Conservation (phyloP, 2,113 vertebrate genomes). For the Anguilla japonica region DNA sequence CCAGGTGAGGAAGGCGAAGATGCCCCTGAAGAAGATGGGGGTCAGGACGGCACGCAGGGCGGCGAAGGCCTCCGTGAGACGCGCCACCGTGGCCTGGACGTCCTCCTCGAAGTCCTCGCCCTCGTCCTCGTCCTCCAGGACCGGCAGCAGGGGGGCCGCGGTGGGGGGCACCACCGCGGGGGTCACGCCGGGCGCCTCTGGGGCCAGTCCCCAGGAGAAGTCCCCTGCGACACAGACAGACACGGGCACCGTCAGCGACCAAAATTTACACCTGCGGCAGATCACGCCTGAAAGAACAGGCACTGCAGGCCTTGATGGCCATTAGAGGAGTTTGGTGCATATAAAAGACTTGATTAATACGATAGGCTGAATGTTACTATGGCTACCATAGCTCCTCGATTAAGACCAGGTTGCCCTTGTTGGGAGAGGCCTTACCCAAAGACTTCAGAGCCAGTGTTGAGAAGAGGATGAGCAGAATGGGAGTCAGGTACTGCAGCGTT, state of each 20-base stretch:
- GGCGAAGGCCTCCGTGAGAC: conserved; percentile 65
- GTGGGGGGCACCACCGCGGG: conserved; percentile 35
- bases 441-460: conserved; percentile 84
- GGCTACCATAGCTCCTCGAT: too few relatives aligned
- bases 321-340: not conserved
- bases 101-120: conserved; percentile 66
- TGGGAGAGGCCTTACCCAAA: conserved; percentile 69
- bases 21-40: conserved; percentile 78
- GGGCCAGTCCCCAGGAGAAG: conserved; percentile 80
- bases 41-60: conserved; percentile 74
- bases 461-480: conserved; percentile 83
- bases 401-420: not conserved
- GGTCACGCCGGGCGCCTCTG: conserved; percentile 45
- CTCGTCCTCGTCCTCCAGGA: conserved; percentile 64
- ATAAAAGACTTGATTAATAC: not conserved
- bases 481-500: conserved; percentile 89
- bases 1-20: conserved; percentile 91
- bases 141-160: rapidly evolving
- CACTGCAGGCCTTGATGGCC: not conserved
- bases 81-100: conserved; percentile 74
- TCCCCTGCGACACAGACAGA: conserved; percentile 67
- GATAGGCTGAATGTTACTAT: not conserved
- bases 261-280: not conserved
- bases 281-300: not conserved
- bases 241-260: not conserved